Conservation (phyloP, 1,140 invertebrate genomes). For the Drosophila cardini region DNA sequence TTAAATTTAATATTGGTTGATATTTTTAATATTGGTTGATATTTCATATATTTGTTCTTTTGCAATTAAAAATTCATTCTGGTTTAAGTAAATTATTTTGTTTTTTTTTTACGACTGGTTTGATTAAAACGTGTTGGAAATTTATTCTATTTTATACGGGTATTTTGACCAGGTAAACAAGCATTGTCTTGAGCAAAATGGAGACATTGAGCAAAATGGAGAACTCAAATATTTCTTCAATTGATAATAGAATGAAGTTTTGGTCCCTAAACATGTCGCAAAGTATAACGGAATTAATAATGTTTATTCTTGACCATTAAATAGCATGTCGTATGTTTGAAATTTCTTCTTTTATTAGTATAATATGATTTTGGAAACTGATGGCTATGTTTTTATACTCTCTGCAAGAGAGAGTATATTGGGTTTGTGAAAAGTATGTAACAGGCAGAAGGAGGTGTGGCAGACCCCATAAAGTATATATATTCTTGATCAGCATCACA, state of each 20-base stretch:
- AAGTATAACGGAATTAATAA: neutral
- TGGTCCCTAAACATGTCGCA: neutral
- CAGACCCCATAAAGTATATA: too few relatives aligned
- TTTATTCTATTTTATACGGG: neutral
- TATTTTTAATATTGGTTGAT: too few relatives aligned
- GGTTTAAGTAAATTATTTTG: too few relatives aligned
- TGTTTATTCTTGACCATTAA: neutral
- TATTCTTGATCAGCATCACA: too few relatives aligned
- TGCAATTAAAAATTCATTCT: too few relatives aligned
- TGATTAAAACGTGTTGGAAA: too few relatives aligned
- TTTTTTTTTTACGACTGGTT: too few relatives aligned
- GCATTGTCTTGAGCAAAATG: neutral
- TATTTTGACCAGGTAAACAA: slow-evolving; percentile 2
- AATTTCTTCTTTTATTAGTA: slow-evolving; percentile 14
- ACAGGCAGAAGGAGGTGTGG: too few relatives aligned
- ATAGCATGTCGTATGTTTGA: slow-evolving; percentile 1
- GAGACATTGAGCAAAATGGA: neutral
- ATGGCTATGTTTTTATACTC: slow-evolving; percentile 3
- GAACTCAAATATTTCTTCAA: slow-evolving; percentile 2
- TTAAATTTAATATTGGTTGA: too few relatives aligned
- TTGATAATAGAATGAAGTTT: slow-evolving; percentile 1
- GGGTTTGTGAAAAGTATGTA: too few relatives aligned
- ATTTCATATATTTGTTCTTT: too few relatives aligned
- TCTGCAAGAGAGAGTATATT: too few relatives aligned
- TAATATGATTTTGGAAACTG: slow-evolving; percentile 8